phyloP scores from a whole-genome alignment of 2,888 invertebrate species.

The Nowickia ferox region DNA sequence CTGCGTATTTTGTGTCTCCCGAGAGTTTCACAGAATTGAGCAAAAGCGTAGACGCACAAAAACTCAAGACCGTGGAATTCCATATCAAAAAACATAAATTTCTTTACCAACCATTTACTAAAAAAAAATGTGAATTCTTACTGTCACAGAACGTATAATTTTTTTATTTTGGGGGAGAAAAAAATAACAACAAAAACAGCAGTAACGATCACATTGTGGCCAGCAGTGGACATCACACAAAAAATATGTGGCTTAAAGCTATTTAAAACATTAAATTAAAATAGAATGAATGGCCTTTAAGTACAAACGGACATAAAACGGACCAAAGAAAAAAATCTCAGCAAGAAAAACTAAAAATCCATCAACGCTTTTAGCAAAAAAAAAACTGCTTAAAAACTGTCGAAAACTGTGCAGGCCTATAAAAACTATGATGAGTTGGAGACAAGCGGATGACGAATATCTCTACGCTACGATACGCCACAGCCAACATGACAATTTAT shows the following conservation, averaged over 20 bases:
- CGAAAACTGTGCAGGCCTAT: conserved; percentile 73
- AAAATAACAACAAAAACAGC: background rate
- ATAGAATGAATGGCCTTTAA: conserved; percentile 62
- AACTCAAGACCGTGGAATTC: conserved; percentile 49
- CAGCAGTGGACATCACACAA: conserved; percentile 2
- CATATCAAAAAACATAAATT: conserved; percentile 51
- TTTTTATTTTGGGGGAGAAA: conserved; percentile 32
- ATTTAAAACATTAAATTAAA: conserved; percentile 72
- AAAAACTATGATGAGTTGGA: conserved; percentile 75
- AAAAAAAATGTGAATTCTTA: conserved; percentile 58
- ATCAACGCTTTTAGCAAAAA: conserved; percentile 62
- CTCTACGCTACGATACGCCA: conserved; percentile 73
- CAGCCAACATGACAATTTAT: conserved; percentile 68
- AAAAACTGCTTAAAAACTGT: conserved; percentile 69
- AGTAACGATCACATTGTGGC: conserved; percentile 29
- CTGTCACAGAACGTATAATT: conserved; percentile 52
- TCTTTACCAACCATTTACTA: conserved; percentile 28
- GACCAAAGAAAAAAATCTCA: conserved; percentile 26
- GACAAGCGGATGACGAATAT: conserved; percentile 81
- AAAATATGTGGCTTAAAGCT: conserved; percentile 58
- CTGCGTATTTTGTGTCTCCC: conserved; percentile 61
- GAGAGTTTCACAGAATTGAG: conserved; percentile 65
- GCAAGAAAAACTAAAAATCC: conserved; percentile 57
- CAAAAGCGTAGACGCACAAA: conserved; percentile 58
- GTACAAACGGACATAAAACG: conserved; percentile 14